Conservation (phyloP, 2,113 vertebrate genomes). For the Paedocypris sp. region DNA sequence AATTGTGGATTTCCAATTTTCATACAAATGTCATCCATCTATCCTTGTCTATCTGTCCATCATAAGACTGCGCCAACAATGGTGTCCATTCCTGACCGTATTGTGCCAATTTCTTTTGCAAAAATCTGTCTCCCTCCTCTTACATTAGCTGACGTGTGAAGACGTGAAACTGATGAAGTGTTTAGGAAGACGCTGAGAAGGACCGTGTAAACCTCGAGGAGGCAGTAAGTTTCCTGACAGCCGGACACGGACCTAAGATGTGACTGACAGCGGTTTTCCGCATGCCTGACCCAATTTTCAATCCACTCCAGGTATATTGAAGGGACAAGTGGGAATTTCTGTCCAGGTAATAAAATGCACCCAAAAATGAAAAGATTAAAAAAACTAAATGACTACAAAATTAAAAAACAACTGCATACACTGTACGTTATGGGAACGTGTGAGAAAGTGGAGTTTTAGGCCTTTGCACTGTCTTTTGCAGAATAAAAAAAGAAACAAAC, state of each 20-base stretch:
- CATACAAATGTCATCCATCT: neutral
- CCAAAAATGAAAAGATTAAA: too few species aligned
- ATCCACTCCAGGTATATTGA: slow-evolving; percentile 43
- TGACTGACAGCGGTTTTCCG: slow-evolving; percentile 29
- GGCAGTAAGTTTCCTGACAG: slow-evolving; percentile 35
- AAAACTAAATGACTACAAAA: too few species aligned
- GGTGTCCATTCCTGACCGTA: neutral
- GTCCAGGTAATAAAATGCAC: slow-evolving; percentile 39
- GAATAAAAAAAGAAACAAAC: too few species aligned
- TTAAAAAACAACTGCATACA: too few species aligned
- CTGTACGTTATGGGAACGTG: too few species aligned
- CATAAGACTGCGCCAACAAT: neutral
- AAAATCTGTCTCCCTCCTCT: slow-evolving; percentile 20
- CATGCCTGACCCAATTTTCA: slow-evolving; percentile 23
- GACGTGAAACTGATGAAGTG: slow-evolving; percentile 7
- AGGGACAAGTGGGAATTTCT: slow-evolving; percentile 40
- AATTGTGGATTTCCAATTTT: neutral
- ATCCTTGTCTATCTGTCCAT: neutral
- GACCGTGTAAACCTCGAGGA: slow-evolving; percentile 34
- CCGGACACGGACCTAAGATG: slow-evolving; percentile 34
- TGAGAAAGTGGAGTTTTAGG: too few species aligned
- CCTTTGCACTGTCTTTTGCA: too few species aligned
- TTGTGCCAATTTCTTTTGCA: neutral
- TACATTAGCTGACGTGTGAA: slow-evolving; percentile 16
- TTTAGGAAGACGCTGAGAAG: slow-evolving; percentile 32